Percentiles rank a stretch among this genome's conserved stretches.
phyloP scores from a whole-genome alignment of 1,140 invertebrate species.

The Zeugodacus cucurbitae region DNA sequence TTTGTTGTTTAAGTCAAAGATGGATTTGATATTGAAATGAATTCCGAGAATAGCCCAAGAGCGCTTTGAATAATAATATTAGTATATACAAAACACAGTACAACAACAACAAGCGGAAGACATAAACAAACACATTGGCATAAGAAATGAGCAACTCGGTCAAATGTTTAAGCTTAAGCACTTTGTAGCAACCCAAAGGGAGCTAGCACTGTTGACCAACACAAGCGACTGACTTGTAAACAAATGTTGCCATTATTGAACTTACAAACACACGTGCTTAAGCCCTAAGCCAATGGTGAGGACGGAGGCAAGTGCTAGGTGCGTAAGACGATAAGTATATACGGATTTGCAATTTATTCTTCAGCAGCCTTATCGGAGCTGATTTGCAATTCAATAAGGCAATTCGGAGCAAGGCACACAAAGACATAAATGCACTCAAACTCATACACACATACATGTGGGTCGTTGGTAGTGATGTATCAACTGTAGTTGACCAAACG shows the following conservation, averaged over 20 bases:
- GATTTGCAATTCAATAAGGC: slow-evolving; percentile 50
- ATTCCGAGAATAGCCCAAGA: background rate
- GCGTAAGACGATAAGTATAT: background rate
- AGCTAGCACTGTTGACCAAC: slow-evolving; percentile 16
- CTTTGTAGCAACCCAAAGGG: background rate
- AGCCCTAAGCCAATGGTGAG: no score
- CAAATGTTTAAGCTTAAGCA: slow-evolving; percentile 36
- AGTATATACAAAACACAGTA: background rate
- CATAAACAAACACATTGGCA: background rate
- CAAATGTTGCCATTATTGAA: background rate
- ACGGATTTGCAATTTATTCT: slow-evolving; percentile 17
- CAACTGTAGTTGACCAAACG: background rate
- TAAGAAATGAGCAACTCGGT: slow-evolving; percentile 20
- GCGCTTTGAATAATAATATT: slow-evolving; percentile 9
- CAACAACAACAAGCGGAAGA: background rate
- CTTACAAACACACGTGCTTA: background rate
- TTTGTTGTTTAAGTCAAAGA: background rate
- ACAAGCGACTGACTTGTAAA: background rate
- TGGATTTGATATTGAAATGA: background rate
- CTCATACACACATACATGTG: background rate
- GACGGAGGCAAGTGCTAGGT: background rate
- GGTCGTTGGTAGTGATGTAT: background rate
- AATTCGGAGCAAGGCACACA: background rate
- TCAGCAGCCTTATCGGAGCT: slow-evolving; percentile 21
- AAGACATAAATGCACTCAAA: no score